Evolutionary conservation across 2,888 invertebrate genomes (phyloP), one percentile per base, ranked within the genome.

Genomic region (Noctua janthe): DNA sequence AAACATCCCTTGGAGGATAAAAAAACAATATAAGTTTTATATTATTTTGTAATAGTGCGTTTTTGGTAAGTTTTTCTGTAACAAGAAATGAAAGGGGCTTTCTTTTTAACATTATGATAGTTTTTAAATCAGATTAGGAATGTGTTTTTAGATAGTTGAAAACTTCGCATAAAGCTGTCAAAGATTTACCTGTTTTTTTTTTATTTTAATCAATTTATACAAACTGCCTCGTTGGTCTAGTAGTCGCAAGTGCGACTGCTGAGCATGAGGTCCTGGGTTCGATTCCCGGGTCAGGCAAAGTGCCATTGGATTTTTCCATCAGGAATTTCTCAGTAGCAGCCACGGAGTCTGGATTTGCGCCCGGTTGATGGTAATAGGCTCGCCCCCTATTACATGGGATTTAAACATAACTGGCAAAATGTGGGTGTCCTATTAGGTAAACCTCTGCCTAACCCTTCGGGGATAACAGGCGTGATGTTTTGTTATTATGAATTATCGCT

Each of bases 11-110:
- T 67, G 43, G 84, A 80, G 88, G 79, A 80, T 82, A 71, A 72
- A 86, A 81, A 81, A 91, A 90, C 91, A 90, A 90, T 90, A 86
- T 89, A 88, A 83, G 82, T 88, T 87, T 80, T 67, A 13, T 71
- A 64, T 29, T 67, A 76, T 77, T 75, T 86, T 79, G 43, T 67
- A 23, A 23, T 1, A 15, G 10, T 29, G 5, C n/a, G 43, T 51
- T 73, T 29, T 74, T 67, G n/a, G 2, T 23, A 70, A 39, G 17
- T 70, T 79, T 72, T 86, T 75, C 13, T 59, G 10, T 3, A 74
- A 20, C 4, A 39, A 6, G 13, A 13, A 20, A n/a, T 5, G 11
- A 6, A 56, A 49, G 29, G 56, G 54, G 11, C 2, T 76, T 59
- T 51, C 13, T 59, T 83, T 67, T 43, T 71, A 23, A 4, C 15